These are phyloP conservation scores for Fukomys damarensis DNA, from an alignment of 2,113 vertebrate species.

Conservation along the genomic window DNA sequence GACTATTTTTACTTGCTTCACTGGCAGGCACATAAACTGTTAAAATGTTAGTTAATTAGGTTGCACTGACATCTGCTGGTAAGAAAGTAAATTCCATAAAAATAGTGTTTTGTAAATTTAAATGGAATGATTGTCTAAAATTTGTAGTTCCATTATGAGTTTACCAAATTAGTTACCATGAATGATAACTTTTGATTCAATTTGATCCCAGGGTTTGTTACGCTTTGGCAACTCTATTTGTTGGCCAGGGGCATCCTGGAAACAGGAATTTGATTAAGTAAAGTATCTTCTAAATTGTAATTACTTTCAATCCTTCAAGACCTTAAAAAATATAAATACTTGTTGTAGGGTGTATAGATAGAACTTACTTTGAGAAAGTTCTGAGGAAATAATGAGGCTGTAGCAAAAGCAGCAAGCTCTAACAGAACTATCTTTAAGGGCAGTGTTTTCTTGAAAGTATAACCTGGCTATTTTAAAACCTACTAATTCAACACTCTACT, in stretches of 20 bases:
- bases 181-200: not conserved
- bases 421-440: not conserved
- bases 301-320: not conserved
- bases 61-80: constrained; percentile 79
- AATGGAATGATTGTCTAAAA: not conserved
- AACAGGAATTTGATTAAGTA: not conserved
- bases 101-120: not conserved
- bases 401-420: not conserved
- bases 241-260: not conserved
- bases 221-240: not conserved
- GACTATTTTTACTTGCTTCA: not conserved
- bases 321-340: not conserved
- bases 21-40: not conserved
- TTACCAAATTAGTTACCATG: not conserved
- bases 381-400: not conserved
- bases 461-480: not conserved
- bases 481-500: not conserved
- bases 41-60: constrained; percentile 37
- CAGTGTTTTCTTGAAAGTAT: not conserved
- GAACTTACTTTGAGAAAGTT: not conserved
- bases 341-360: not conserved
- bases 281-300: not conserved
- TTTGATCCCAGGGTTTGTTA: not conserved
- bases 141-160: not conserved
- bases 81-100: not conserved